These are phyloP conservation scores for Scomber colias DNA, from an alignment of 2,113 vertebrate species.

Conservation along the genomic window DNA sequence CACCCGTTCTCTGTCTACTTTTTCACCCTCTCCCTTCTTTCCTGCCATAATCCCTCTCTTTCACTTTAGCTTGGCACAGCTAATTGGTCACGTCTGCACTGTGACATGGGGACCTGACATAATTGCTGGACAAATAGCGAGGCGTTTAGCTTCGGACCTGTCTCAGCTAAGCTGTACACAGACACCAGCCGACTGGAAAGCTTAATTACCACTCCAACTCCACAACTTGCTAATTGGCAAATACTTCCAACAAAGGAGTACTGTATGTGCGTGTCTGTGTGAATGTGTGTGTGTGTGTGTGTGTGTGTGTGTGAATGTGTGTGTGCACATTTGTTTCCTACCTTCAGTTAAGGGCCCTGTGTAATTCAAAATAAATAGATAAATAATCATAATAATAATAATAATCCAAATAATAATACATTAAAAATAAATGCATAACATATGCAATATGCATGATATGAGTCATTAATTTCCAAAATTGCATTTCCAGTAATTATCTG, in stretches of 20 bases:
- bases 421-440: not conserved
- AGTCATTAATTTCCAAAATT: not conserved
- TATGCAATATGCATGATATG: not conserved
- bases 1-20: conserved; percentile 47
- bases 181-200: conserved; percentile 77
- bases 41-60: conserved; percentile 81
- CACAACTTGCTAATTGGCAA: conserved; percentile 81
- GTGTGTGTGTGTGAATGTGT: conserved; percentile 37
- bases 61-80: conserved; percentile 73
- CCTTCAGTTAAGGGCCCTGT: conserved; percentile 18
- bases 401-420: not conserved
- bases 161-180: conserved; percentile 78
- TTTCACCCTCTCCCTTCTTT: conserved; percentile 69
- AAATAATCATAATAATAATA: not conserved
- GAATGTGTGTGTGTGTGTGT: conserved; percentile 21
- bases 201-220: conserved; percentile 77
- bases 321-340: conserved; percentile 29
- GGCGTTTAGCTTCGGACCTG: conserved; percentile 81
- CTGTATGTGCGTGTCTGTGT: conserved; percentile 33
- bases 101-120: conserved; percentile 83
- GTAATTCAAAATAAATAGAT: conserved; percentile 1
- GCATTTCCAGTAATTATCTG: not conserved
- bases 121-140: conserved; percentile 85
- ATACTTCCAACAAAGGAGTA: conserved; percentile 71
- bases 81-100: conserved; percentile 86